These are phyloP conservation scores for Molossus alvarezi DNA, from an alignment of 2,797 vertebrate species.

Conservation along the genomic window DNA sequence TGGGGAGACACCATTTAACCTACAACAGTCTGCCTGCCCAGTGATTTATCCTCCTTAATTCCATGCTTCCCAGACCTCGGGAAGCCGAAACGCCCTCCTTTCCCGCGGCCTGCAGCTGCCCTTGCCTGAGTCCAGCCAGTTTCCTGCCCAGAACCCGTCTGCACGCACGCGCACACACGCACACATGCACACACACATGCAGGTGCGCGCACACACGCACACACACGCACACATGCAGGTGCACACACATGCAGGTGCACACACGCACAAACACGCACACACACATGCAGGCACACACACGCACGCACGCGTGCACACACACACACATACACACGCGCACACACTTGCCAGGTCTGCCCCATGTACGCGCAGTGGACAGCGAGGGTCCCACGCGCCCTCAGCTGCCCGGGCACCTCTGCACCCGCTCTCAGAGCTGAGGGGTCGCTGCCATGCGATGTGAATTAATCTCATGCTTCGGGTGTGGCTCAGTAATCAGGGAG, in stretches of 20 bases:
- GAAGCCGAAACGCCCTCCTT: not conserved
- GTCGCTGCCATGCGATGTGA: slow-evolving; percentile 88
- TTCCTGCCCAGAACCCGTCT: not conserved
- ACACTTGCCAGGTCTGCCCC: not conserved
- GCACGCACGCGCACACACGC: no score
- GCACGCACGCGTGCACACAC: no score
- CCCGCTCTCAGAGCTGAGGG: slow-evolving; percentile 53
- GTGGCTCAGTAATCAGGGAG: slow-evolving; percentile 89
- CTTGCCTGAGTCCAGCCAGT: not conserved
- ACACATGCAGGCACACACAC: no score
- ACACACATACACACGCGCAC: not conserved
- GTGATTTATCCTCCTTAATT: not conserved
- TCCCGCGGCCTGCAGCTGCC: not conserved
- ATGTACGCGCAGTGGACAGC: not conserved
- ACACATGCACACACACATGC: no score
- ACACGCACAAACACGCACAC: no score
- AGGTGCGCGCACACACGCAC: no score
- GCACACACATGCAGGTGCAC: no score
- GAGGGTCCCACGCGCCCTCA: not conserved
- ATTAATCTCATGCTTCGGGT: slow-evolving; percentile 91
- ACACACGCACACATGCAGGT: no score
- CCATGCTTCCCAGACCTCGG: not conserved
- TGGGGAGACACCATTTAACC: not conserved
- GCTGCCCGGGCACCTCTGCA: not conserved
- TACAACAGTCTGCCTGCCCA: not conserved